A percentile compares a stretch with the other conserved stretches of the same genome.
Conservation (phyloP, 2,113 vertebrate species). For the Hydropotes inermis region DNA sequence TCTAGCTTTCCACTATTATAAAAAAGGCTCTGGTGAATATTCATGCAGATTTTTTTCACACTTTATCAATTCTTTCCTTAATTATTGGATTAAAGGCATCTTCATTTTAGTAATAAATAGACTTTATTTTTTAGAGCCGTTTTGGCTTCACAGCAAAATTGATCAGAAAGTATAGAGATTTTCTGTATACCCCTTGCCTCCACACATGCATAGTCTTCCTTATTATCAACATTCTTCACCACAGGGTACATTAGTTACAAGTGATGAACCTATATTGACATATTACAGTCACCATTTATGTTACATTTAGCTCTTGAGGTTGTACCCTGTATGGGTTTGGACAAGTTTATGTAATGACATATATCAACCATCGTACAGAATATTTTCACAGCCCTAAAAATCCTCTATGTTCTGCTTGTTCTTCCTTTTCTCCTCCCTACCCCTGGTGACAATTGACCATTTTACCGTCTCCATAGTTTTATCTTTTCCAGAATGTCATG, state of each 20-base stretch:
- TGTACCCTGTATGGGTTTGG: neutral
- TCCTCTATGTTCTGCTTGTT: neutral
- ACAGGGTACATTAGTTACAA: neutral
- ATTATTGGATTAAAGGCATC: neutral
- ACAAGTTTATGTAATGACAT: neutral
- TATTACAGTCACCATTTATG: neutral
- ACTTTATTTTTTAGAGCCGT: neutral
- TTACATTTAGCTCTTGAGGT: neutral
- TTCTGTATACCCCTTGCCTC: neutral
- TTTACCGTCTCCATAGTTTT: neutral
- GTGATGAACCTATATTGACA: neutral
- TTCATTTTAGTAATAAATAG: neutral
- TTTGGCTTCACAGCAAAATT: neutral
- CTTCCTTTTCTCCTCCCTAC: neutral
- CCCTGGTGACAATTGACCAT: neutral
- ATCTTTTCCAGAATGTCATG: neutral
- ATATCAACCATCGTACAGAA: neutral
- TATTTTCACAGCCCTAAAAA: neutral
- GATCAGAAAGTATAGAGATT: neutral
- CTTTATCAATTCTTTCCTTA: neutral
- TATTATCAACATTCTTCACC: neutral
- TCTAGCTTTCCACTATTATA: neutral
- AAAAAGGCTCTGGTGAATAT: neutral
- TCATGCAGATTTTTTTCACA: neutral
- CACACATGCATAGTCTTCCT: neutral